Base-by-base conservation (phyloP, 2,888 invertebrate genomes). In the Artemia sinica region DNA sequence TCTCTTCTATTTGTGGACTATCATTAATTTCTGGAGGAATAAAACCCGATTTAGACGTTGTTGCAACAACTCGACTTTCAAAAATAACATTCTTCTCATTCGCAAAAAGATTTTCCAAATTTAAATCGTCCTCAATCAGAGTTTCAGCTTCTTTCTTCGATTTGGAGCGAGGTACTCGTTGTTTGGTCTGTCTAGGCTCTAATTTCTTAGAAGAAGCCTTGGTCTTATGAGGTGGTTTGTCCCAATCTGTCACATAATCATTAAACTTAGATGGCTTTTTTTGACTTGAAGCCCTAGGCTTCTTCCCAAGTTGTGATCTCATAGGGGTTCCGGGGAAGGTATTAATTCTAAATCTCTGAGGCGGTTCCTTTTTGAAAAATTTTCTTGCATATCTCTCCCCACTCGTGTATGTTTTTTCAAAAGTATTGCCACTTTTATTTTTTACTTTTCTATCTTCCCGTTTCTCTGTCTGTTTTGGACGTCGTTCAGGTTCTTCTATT, bases 1-100 rank as follows among this genome's bases (percentile, higher is more conserved):
- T 58, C n/a, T 58, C 58, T 58, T 58, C 14, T n/a, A 10, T n/a
- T 14, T 14, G 14, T 8, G 58, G 18, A 14, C 58, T n/a, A 14
- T 58, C 58, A 4, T 28, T 28, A n/a, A 9, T 58, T 58, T 58
- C 58, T n/a, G 58, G 58, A 58, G 58, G 58, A 58, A 58, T 58
- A n/a, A 58, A 8, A n/a, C 58, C 58, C 14, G 8, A 14, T 14
- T 14, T 18, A 14, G 58, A 58, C n/a, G 58, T 58, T n/a, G 58
- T 58, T 18, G 58, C 14, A 58, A 58, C 58, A 14, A 18, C n/a
- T 1, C n/a, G n/a, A 18, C 18, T 58, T 18, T 58, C 58, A 8
- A 58, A 8, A 10, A 58, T 18, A n/a, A 58, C 58, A 8, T 58
- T 8, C 18, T 58, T 10, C 58, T 58, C 58, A 9, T 18, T 18